phyloP scores from a whole-genome alignment of 2,797 vertebrate genomes.

The Amblyopsis hoosieri region DNA sequence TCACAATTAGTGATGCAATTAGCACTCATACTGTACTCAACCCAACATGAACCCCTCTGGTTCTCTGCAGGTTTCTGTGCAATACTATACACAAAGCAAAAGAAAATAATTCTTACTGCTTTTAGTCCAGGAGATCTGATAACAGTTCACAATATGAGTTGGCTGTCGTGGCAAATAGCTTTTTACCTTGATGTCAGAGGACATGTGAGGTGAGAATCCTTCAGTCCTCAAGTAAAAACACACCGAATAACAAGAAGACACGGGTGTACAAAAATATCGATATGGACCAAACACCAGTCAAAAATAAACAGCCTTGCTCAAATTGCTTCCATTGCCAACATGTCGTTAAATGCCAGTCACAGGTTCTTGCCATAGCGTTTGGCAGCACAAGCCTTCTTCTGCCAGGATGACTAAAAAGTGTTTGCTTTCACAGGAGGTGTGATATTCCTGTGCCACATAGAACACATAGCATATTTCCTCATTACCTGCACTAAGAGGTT shows the following conservation, averaged over 20 bases:
- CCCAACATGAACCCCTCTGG: too few species aligned
- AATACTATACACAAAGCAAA: too few species aligned
- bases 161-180: not conserved
- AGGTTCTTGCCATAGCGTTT: constrained; percentile 43
- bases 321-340: constrained; percentile 39
- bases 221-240: constrained; percentile 21
- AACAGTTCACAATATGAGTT: constrained; percentile 6
- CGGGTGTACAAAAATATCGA: constrained; percentile 31
- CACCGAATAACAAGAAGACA: constrained; percentile 17
- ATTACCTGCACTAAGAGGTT: constrained; percentile 23
- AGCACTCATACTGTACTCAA: too few species aligned
- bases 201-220: constrained; percentile 24
- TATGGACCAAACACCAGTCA: constrained; percentile 38
- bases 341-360: constrained; percentile 18
- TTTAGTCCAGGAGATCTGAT: constrained; percentile 1
- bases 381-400: constrained; percentile 44
- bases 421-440: constrained; percentile 51
- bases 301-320: constrained; percentile 44
- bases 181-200: not conserved
- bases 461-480: constrained; percentile 25
- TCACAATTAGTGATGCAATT: too few species aligned
- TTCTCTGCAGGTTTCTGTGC: too few species aligned
- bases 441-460: constrained; percentile 27
- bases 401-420: constrained; percentile 63
- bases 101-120: not conserved